Evolutionary conservation across 2,888 invertebrate genomes (phyloP).

Genomic region (Odontocolon sp.): DNA sequence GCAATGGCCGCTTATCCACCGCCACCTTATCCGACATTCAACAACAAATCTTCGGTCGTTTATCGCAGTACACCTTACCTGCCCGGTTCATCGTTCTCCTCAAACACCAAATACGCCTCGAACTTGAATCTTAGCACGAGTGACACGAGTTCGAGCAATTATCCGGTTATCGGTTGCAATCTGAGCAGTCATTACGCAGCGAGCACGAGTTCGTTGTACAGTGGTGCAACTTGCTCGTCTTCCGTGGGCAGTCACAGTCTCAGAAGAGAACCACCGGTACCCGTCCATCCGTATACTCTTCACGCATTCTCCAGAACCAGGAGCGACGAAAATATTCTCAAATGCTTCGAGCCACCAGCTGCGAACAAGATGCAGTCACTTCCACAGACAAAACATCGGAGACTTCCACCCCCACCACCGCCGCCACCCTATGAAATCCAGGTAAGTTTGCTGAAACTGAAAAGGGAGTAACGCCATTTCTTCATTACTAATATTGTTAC

Average conservation of each 20-base stretch:
- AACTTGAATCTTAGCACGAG: conserved; percentile 89
- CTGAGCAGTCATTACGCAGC: conserved; percentile 79
- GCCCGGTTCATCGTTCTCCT: conserved; percentile 84
- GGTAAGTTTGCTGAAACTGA: conserved; percentile 64
- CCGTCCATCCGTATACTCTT: conserved; percentile 73
- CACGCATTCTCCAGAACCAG: conserved; percentile 83
- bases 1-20: conserved; percentile 84
- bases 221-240: conserved; percentile 80
- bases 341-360: conserved; percentile 83
- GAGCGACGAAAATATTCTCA: conserved; percentile 92
- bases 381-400: conserved; percentile 81
- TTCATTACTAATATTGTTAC: too few relatives aligned
- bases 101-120: conserved; percentile 86
- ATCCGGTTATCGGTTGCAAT: conserved; percentile 70
- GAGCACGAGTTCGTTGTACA: conserved; percentile 81
- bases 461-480: too few relatives aligned
- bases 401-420: conserved; percentile 84
- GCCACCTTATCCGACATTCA: conserved; percentile 81
- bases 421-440: conserved; percentile 82
- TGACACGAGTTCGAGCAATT: conserved; percentile 73
- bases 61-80: conserved; percentile 93
- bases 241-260: conserved; percentile 80
- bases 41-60: conserved; percentile 86
- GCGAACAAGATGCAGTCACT: conserved; percentile 71
- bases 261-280: conserved; percentile 77